Conservation (phyloP, 2,888 invertebrate genomes). For the Strigamia maritima region DNA sequence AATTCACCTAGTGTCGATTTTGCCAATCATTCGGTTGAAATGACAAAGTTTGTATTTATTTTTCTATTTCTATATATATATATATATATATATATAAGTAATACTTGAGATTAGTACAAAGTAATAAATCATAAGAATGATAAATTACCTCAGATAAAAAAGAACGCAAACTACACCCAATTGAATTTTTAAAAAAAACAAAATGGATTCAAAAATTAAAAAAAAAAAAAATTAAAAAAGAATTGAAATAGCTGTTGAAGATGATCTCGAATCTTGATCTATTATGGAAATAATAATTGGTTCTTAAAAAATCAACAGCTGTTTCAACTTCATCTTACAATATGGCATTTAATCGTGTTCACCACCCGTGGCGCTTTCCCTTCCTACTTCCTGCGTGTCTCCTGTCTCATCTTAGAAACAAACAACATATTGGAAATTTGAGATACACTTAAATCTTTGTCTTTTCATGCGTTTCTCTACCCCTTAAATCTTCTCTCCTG, state of each 20-base stretch:
- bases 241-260: background rate
- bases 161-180: background rate
- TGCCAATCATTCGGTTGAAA: background rate
- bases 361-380: slow-evolving; percentile 28
- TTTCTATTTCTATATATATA: background rate
- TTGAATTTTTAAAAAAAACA: background rate
- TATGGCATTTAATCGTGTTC: slow-evolving; percentile 28
- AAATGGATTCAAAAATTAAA: background rate
- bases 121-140: background rate
- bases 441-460: slow-evolving; percentile 30
- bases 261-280: background rate
- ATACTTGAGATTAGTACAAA: background rate
- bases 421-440: slow-evolving; percentile 22
- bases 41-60: background rate
- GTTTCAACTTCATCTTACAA: slow-evolving; percentile 24
- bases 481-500: slow-evolving; percentile 13
- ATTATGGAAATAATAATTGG: background rate
- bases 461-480: slow-evolving; percentile 19
- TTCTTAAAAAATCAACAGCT: background rate
- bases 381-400: slow-evolving; percentile 29
- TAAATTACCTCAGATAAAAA: background rate
- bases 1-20: no score
- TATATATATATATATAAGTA: background rate
- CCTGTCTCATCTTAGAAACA: background rate
- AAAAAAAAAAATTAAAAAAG: background rate